These are phyloP conservation scores for Heliothis peltigera DNA, from an alignment of 2,888 invertebrate genomes.

Conservation along the genomic window DNA sequence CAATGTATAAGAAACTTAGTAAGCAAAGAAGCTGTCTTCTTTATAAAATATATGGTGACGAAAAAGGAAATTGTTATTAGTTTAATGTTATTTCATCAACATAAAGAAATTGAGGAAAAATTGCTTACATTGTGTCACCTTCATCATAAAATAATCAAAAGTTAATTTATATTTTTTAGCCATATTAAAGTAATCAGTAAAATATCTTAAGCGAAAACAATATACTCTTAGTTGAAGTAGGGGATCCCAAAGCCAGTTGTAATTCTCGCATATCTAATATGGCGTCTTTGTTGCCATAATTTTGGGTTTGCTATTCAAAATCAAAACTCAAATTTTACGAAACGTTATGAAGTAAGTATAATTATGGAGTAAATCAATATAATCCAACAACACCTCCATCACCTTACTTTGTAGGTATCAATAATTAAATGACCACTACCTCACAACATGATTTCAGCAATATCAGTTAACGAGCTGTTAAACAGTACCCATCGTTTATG, in stretches of 20 bases:
- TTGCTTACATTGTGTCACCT: too few species aligned
- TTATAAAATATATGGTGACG: neutral
- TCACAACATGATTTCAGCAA: slow-evolving; percentile 14
- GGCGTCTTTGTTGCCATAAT: too few species aligned
- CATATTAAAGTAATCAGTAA: too few species aligned
- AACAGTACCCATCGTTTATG: slow-evolving; percentile 16
- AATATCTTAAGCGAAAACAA: too few species aligned
- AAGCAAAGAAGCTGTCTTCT: neutral
- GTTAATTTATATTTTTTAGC: too few species aligned
- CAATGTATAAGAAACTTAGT: neutral
- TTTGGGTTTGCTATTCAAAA: too few species aligned
- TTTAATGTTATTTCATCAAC: too few species aligned
- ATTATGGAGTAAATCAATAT: neutral
- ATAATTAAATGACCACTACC: slow-evolving; percentile 26
- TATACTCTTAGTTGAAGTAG: too few species aligned
- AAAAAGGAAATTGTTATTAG: too few species aligned
- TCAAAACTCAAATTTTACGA: neutral
- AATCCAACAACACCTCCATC: slow-evolving; percentile 6
- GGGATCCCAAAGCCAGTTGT: neutral
- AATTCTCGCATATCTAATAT: neutral
- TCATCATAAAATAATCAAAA: too few species aligned
- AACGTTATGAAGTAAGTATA: neutral
- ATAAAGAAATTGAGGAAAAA: too few species aligned
- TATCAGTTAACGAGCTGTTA: slow-evolving; percentile 22
- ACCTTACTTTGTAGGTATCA: slow-evolving; percentile 21